A percentile compares a stretch with the other conserved stretches of the same genome.
phyloP scores from a whole-genome alignment of 1,140 invertebrate species.

The Drosophila albomicans region DNA sequence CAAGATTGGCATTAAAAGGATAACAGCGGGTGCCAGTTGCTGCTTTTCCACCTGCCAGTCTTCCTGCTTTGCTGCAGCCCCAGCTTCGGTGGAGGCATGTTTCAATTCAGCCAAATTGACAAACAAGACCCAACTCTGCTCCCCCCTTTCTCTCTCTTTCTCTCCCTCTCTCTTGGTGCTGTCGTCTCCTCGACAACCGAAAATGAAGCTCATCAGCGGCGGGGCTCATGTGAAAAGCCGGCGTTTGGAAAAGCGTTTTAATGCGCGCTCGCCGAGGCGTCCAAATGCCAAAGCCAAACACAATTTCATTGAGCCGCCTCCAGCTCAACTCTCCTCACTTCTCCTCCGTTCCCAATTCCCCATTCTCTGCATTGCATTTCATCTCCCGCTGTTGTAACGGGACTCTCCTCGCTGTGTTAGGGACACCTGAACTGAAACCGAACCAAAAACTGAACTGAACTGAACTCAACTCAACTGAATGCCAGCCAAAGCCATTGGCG shows the following conservation, averaged over 20 bases:
- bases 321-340: neutral
- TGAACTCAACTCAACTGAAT: neutral
- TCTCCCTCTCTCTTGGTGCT: neutral
- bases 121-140: slow-evolving; percentile 51
- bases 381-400: slow-evolving; percentile 2
- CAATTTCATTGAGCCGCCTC: slow-evolving; percentile 50
- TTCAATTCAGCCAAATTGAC: slow-evolving; percentile 73
- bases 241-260: slow-evolving; percentile 35
- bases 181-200: slow-evolving; percentile 3
- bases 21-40: slow-evolving; percentile 45
- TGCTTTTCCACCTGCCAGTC: slow-evolving; percentile 4
- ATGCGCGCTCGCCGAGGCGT: slow-evolving; percentile 31
- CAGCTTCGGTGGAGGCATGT: slow-evolving; percentile 32
- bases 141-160: neutral
- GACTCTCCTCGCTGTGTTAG: slow-evolving; percentile 2
- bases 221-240: slow-evolving; percentile 37
- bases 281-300: slow-evolving; percentile 66
- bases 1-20: slow-evolving; percentile 59
- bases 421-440: slow-evolving; percentile 2
- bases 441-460: too few species aligned
- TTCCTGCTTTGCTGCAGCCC: neutral
- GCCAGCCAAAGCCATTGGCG: slow-evolving; percentile 18
- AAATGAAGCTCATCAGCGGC: slow-evolving; percentile 60
- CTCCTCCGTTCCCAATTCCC: neutral
- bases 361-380: neutral